Conservation (phyloP, 2,113 vertebrate genomes). For the Pangasianodon hypophthalmus region DNA sequence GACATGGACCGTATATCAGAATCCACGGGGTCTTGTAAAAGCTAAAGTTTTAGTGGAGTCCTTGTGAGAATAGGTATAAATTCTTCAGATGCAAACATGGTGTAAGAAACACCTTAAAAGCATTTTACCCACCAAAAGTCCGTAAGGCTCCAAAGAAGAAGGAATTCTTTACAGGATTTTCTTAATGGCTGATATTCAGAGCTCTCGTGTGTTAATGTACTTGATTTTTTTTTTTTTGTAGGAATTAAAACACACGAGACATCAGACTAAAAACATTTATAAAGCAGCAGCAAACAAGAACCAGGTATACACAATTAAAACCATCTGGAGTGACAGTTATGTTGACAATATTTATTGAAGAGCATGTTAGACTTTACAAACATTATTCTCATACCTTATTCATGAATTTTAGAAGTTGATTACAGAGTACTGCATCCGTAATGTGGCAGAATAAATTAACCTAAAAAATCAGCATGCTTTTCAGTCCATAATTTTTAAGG, state of each 20-base stretch:
- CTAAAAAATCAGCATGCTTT: neutral
- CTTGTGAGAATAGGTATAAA: neutral
- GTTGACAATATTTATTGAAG: neutral
- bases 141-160: neutral
- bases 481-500: neutral
- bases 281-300: slow-evolving; percentile 1
- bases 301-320: neutral
- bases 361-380: slow-evolving; percentile 5
- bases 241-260: neutral
- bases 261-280: neutral
- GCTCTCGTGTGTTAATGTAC: neutral
- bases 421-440: neutral
- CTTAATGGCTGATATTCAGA: neutral
- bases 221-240: neutral
- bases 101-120: neutral
- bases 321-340: neutral
- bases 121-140: neutral
- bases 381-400: slow-evolving; percentile 31
- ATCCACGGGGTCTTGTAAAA: neutral
- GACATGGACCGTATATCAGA: neutral
- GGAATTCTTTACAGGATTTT: neutral
- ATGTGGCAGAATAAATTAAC: neutral
- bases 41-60: neutral
- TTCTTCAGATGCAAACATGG: neutral
- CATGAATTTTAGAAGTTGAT: slow-evolving; percentile 5